These are phyloP conservation scores for Achlya flavicornis DNA, from an alignment of 2,888 invertebrate genomes.

Conservation along the genomic window DNA sequence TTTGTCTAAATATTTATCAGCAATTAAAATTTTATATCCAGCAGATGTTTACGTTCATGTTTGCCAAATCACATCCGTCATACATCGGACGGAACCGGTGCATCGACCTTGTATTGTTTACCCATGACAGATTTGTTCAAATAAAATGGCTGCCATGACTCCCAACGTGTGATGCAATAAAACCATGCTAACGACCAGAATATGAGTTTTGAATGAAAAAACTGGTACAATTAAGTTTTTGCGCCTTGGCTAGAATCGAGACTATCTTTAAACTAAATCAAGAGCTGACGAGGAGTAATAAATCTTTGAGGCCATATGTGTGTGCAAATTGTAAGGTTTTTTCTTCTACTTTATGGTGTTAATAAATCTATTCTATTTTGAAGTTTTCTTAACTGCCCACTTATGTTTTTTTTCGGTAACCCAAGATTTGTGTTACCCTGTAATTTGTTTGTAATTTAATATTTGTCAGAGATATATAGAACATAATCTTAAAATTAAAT, in stretches of 20 bases:
- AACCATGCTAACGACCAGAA: background rate
- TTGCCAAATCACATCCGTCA: constrained; percentile 29
- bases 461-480: constrained; percentile 19
- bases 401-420: constrained; percentile 14
- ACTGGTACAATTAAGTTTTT: constrained; percentile 3
- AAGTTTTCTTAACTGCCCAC: constrained; percentile 20
- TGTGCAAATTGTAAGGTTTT: background rate
- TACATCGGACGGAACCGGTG: constrained; percentile 28
- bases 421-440: constrained; percentile 23
- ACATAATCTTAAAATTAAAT: too few species aligned
- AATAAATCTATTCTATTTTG: constrained; percentile 28
- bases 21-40: background rate
- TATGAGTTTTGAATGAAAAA: background rate
- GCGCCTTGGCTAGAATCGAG: constrained; percentile 13
- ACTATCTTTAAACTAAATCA: constrained; percentile 33
- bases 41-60: background rate
- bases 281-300: constrained; percentile 22
- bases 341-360: background rate
- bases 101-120: constrained; percentile 39
- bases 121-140: constrained; percentile 29
- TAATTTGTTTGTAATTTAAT: constrained; percentile 32
- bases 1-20: background rate
- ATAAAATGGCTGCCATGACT: background rate
- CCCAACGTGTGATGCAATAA: constrained; percentile 4
- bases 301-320: background rate